Evolutionary conservation across 92 coral and sea anemone genomes (phyloP), one percentile per base, ranked within the genome.

Genomic region (Siderastrea siderea): DNA sequence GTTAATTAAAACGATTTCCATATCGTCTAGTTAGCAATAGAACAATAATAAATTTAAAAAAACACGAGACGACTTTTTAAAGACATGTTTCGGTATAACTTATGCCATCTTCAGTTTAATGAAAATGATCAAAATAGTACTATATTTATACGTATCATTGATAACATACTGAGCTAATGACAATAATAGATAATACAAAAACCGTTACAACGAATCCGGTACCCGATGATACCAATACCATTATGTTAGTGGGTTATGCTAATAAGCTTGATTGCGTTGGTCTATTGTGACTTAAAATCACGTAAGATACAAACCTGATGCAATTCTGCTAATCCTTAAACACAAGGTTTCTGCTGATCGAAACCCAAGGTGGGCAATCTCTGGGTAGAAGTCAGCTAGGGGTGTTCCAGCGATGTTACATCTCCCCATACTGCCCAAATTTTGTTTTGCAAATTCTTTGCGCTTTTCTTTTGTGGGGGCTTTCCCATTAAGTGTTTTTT

Each of bases 391-490:
- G 73, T 90, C 74, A 66, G 70, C 61, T 59, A 90, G 74, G 51
- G 79, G 82, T 38, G 82, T 60, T 49, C 67, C 77, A 38, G 87
- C 58, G 65, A 90, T 70, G 66, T 80, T 86, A 43, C 19, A 38
- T 71, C 88, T 81, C 61, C 94, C 94, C 86, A 71, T 69, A 68
- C 81, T 91, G 26, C 94, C 88, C 82, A 91, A 64, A 55, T 91
- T 91, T 48, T 78, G 82, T 76, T 78, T 86, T 54, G 94, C 94
- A 80, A 91, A 91, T 53, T 91, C 88, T 81, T 87, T 64, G 58
- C 84, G 72, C 71, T 86, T 86, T 47, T 86, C 78, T 78, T 86
- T 86, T 57, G 79, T 77, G 47, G 90, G 85, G 49, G 71, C 60
- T 78, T 78, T 84, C 69, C 79, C 84, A 78, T 64, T 26, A 26